Conservation (phyloP, 2,797 vertebrate species). For the Poecilia gillii region DNA sequence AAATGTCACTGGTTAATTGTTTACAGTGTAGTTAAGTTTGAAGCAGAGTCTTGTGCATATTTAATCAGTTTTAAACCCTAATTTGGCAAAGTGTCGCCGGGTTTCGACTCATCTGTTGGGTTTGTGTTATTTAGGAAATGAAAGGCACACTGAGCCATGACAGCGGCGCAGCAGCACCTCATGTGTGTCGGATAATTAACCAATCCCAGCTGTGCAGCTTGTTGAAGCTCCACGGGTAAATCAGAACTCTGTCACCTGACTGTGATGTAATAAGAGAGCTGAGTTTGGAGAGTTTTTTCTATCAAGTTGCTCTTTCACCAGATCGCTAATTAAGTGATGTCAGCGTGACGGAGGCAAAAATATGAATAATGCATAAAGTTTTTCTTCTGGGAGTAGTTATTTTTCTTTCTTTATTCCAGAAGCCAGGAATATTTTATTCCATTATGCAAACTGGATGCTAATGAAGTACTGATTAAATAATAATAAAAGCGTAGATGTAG, state of each 20-base stretch:
- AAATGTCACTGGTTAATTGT: not conserved
- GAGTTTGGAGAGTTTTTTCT: not conserved
- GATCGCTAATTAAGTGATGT: conserved; percentile 42
- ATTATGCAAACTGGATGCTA: conserved; percentile 18
- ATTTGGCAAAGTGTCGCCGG: not conserved
- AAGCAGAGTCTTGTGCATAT: not conserved
- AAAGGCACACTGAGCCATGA: conserved; percentile 21
- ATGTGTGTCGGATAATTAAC: conserved; percentile 18
- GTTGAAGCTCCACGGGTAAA: conserved; percentile 1
- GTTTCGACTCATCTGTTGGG: not conserved
- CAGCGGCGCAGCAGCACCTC: not conserved
- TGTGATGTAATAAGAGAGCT: conserved; percentile 36
- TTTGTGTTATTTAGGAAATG: conserved; percentile 11
- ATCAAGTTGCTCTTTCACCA: conserved; percentile 9
- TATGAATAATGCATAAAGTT: conserved; percentile 9
- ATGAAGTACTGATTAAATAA: not conserved
- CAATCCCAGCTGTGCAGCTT: conserved; percentile 16
- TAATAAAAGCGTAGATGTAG: no score
- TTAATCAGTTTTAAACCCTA: not conserved
- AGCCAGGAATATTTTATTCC: not conserved
- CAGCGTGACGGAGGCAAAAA: conserved; percentile 3
- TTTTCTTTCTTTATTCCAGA: conserved; percentile 3
- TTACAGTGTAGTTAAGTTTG: no score
- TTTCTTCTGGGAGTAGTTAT: not conserved
- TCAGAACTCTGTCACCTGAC: conserved; percentile 4